Base-by-base conservation (phyloP, 2,888 invertebrate genomes). In the Panzeria rudis region DNA sequence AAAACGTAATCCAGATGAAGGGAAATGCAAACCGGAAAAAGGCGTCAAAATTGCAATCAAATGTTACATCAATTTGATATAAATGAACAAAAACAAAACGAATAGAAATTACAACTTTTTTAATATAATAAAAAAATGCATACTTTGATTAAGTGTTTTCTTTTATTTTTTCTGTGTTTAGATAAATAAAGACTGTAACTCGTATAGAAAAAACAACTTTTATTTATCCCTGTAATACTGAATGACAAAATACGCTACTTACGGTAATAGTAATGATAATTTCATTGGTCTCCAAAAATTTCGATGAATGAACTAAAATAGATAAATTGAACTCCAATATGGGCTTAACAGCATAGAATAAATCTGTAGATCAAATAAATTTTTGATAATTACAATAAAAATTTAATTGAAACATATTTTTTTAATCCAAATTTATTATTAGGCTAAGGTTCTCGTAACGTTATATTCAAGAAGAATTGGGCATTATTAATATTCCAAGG, bases 21-120 rank as follows among this genome's bases (percentile, higher is more conserved):
- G 75, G 76, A 79, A 84, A 76, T 80, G 61, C 71, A 84, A 84
- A 71, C 79, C 80, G 80, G 79, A 84, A 80, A 80, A 75, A 76
- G 84, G 84, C 79, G 84, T 80, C 71, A 80, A 80, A 84, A 59
- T 76, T 75, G 80, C 84, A 80, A 84, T 80, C 84, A 79, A 84
- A 76, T 84, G 71, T 80, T 71, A 61, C 76, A 80, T 80, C 75
- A 76, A 80, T 71, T 80, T 68, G 80, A 76, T 66, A 61, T 17
- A 50, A 83, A 72, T 7, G 25, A 17, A 59, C 59, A 32, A 59
- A 54, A 59, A 59, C 15, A 73, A 62, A 83, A 52, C 66, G 64
- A 54, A 68, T 61, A 52, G 32, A 68, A 72, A 73, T 75, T 69
- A 75, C 64, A 69, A 79, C 54, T 52, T 66, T 83, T 38, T 41